phyloP scores from a whole-genome alignment of 2,797 vertebrate genomes.

The Molossus molossus region DNA sequence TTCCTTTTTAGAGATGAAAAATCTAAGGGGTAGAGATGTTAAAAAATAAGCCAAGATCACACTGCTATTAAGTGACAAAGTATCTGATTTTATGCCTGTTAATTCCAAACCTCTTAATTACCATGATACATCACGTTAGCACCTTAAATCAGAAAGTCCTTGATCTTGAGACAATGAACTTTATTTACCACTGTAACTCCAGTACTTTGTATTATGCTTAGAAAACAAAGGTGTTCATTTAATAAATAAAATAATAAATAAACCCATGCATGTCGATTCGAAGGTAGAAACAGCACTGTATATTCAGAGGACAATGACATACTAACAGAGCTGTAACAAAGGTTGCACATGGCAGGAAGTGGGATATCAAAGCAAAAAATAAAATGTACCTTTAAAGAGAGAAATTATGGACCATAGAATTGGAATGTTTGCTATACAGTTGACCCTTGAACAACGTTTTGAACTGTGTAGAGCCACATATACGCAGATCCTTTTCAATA shows the following conservation, averaged over 20 bases:
- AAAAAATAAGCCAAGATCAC: neutral
- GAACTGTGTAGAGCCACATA: neutral
- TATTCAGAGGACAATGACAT: neutral
- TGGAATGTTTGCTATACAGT: neutral
- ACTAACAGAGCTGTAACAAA: neutral
- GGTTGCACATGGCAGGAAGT: neutral
- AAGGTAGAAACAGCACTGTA: neutral
- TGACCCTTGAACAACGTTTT: neutral
- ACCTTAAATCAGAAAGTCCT: neutral
- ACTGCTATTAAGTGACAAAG: neutral
- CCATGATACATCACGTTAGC: neutral
- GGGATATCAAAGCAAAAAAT: conserved; percentile 3
- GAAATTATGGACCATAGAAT: neutral
- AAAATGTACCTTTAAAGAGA: neutral
- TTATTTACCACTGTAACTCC: neutral
- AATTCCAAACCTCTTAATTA: conserved; percentile 1
- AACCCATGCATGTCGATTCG: neutral
- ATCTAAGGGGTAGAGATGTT: neutral
- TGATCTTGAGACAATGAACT: neutral
- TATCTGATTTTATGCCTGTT: neutral
- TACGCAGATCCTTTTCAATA: neutral
- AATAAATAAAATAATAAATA: neutral
- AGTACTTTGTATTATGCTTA: neutral
- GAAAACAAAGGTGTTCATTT: conserved; percentile 27
- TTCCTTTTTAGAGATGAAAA: conserved; percentile 11